Base-by-base conservation (phyloP, 2,113 vertebrate species). In the Tachuris rubrigastra region DNA sequence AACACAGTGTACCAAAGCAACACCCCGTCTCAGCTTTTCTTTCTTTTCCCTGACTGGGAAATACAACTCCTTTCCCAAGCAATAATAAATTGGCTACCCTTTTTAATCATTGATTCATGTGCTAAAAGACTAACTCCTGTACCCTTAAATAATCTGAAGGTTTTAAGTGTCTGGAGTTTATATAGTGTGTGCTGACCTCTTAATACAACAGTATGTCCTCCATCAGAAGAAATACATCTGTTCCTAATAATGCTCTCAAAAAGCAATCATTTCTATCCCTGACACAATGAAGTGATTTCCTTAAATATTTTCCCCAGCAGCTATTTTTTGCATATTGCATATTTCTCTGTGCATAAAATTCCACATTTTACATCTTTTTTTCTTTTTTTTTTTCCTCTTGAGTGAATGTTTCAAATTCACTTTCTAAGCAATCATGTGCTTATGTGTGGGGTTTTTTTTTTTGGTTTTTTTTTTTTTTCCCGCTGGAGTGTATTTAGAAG, bases 241-340 rank as follows among this genome's bases (percentile, higher is more conserved):
- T 88, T 96, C 42, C 56, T 68, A 94, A 96, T 96, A 94, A 79
- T 19, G 37, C 52, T 90, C 89, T 75, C 93, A 92, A 81, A 92
- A 92, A 62, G 76, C 85, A 96, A 87, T 78, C 56, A 56, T 62
- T 94, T 81, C 69, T 87, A 47, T 41, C 23, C 16, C 83, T 3
- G 53, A 78, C 3, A 20, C 73, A 84, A 92, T 85, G 80, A 94
- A 95, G 31, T 91, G 72, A 97, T 96, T 97, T 97, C 96, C 96
- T 94, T 92, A 87, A 94, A 68, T 93, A 90, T 96, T 96, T 94
- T 94, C 55, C 92, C 92, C 90, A 91, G 92, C 56, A 96, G 95
- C 92, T 96, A 84, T 96, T 95, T 95, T 92, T 80, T 89, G 59
- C 76, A 77, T 95, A 58, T 92, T 84, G 47, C 84, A 69, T 93